Base-by-base conservation (phyloP, 2,113 vertebrate species). In the Anthoscopus minutus region DNA sequence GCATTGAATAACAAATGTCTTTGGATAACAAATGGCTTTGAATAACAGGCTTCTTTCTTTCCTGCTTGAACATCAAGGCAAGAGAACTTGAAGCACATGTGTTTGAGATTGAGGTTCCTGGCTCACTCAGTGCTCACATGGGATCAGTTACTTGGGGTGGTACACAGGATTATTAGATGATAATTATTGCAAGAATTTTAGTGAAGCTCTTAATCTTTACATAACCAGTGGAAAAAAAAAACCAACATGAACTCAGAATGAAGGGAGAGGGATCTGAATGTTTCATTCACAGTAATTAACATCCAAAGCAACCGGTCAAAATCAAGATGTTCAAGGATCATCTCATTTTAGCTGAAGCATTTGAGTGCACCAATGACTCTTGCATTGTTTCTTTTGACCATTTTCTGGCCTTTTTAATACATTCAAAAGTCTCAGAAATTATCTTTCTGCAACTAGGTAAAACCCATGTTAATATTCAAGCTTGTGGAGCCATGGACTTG, bases 211-310 rank as follows among this genome's bases (percentile, higher is more conserved):
- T 38, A 47, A 81, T 77, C 7, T 10, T 40, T 53, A 62, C 22
- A 8, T 42, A 69, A 50, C 9, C 22, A 57, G 25, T 38, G 30
- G 11, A 70, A 78, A 58, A 13, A 70, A 44, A 44, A 24, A 16
- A 3, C 3, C 9, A 13, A 3, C 42, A 8, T 20, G 10, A 64
- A 3, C 18, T 61, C 5, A 2, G 7, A 60, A 69, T 40, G 7
- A 24, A 70, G 20, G 18, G 13, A 66, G 22, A 53, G 3, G 5
- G 5, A 90, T 78, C 23, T 56, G 37, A 2, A 15, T 54, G 20
- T 57, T 76, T 93, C 22, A 48, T 40, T 78, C 38, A 50, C 22
- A 48, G 4, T 58, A 15, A 23, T 62, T 61, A 57, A 57, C 15
- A 76, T 15, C 16, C n/a, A 83, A 76, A 74, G 16, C 6, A 70